Evolutionary conservation across 2,797 vertebrate genomes (phyloP).

Genomic region (Acanthiza pusilla): DNA sequence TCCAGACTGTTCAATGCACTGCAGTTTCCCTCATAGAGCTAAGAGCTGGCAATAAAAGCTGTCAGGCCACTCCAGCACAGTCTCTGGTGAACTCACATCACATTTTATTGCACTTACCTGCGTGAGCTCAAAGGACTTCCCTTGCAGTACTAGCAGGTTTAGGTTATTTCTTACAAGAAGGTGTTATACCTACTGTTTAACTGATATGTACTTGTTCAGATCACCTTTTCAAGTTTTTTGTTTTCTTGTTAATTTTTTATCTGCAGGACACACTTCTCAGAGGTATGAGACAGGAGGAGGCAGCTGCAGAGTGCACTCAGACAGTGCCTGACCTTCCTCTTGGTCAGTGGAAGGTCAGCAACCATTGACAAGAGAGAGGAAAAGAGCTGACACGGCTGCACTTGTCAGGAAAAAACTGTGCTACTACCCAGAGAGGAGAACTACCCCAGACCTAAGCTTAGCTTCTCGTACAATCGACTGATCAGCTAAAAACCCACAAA

Average conservation of each 20-base stretch:
- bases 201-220: neutral
- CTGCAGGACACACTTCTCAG: neutral
- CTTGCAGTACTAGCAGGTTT: neutral
- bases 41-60: neutral
- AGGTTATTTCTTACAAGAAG: neutral
- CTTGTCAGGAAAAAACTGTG: neutral
- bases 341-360: neutral
- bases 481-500: conserved; percentile 10
- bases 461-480: neutral
- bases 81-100: neutral
- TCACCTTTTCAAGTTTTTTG: neutral
- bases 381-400: neutral
- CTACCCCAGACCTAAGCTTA: neutral
- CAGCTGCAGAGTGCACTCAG: neutral
- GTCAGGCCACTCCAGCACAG: neutral
- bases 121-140: neutral
- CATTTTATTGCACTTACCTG: conserved; percentile 16
- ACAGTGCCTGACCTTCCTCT: neutral
- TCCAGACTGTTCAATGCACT: neutral
- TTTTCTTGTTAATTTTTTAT: neutral
- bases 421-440: neutral
- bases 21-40: neutral
- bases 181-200: neutral
- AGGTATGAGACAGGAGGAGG: too few species aligned
- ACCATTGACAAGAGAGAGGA: neutral